Evolutionary conservation across 2,888 invertebrate genomes (phyloP).

Genomic region (Meteorus cinctellus): DNA sequence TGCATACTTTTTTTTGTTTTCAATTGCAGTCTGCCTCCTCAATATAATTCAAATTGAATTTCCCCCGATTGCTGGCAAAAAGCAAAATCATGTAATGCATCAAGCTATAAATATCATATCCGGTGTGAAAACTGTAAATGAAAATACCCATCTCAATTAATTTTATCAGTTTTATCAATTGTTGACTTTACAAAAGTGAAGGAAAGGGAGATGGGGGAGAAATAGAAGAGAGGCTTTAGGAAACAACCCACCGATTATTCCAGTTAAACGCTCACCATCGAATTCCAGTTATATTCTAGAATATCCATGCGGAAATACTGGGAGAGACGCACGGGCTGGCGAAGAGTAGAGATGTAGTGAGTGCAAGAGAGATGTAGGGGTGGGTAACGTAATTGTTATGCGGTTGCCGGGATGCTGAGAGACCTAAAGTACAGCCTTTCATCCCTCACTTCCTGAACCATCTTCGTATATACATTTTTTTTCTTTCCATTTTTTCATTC

Average conservation of each 20-base stretch:
- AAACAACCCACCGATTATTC: conserved; percentile 36
- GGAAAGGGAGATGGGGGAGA: too few relatives aligned
- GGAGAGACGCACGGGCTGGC: background rate
- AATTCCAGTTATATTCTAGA: conserved; percentile 41
- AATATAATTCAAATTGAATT: too few relatives aligned
- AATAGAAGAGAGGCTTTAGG: background rate
- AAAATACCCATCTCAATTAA: too few relatives aligned
- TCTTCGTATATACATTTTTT: conserved; percentile 14
- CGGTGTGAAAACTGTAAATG: too few relatives aligned
- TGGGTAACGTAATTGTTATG: conserved; percentile 42
- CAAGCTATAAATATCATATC: too few relatives aligned
- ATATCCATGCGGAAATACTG: conserved; percentile 20
- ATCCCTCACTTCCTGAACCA: conserved; percentile 16
- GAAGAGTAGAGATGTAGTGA: background rate
- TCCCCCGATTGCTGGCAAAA: too few relatives aligned
- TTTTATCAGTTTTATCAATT: too few relatives aligned
- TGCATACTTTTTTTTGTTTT: too few relatives aligned
- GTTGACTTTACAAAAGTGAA: too few relatives aligned
- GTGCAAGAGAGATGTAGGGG: background rate
- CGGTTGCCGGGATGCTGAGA: conserved; percentile 32
- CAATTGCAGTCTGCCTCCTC: too few relatives aligned
- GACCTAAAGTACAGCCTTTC: conserved; percentile 32
- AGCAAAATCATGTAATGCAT: too few relatives aligned
- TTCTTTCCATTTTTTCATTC: conserved; percentile 19
- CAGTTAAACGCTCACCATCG: conserved; percentile 40